Percentiles rank a stretch among this genome's conserved stretches.
Evolutionary conservation across 2,888 invertebrate genomes (phyloP).

Genomic region (Drosophila mercatorum): DNA sequence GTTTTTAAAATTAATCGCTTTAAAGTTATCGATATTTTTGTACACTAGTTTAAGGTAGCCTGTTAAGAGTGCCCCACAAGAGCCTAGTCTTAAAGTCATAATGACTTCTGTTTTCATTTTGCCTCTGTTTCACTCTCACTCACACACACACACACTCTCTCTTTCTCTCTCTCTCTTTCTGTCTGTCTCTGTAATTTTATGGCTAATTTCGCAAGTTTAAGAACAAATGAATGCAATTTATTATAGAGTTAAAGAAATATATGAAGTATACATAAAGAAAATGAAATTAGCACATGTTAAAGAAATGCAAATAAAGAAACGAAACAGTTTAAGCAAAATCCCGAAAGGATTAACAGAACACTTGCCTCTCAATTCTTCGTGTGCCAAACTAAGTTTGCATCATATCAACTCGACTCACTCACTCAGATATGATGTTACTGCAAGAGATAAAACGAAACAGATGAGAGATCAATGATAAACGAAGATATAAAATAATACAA

Average conservation of each 20-base stretch:
- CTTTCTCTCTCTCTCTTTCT: background rate
- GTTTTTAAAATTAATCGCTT: constrained; percentile 66
- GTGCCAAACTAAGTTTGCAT: constrained; percentile 57
- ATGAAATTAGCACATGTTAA: constrained; percentile 75
- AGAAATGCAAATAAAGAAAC: constrained; percentile 68
- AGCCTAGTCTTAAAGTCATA: constrained; percentile 33
- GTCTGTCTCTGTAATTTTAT: constrained; percentile 16
- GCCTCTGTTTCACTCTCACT: background rate
- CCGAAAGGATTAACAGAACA: constrained; percentile 21
- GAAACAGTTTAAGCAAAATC: constrained; percentile 26
- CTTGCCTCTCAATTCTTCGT: constrained; percentile 45
- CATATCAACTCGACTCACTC: constrained; percentile 70
- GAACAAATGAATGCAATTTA: constrained; percentile 14
- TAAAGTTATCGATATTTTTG: constrained; percentile 76
- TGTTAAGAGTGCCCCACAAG: constrained; percentile 44
- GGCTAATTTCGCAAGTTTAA: constrained; percentile 38
- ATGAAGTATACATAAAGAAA: constrained; percentile 50
- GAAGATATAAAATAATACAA: constrained; percentile 8
- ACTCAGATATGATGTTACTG: constrained; percentile 66
- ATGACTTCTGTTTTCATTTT: constrained; percentile 2
- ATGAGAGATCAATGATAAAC: constrained; percentile 15
- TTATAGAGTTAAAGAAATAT: constrained; percentile 46
- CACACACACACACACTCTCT: too few species aligned
- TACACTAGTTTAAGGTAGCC: constrained; percentile 74
- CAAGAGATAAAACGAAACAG: constrained; percentile 10